Conservation (phyloP, 2,797 vertebrate genomes). For the Lithobates sylvaticus region DNA sequence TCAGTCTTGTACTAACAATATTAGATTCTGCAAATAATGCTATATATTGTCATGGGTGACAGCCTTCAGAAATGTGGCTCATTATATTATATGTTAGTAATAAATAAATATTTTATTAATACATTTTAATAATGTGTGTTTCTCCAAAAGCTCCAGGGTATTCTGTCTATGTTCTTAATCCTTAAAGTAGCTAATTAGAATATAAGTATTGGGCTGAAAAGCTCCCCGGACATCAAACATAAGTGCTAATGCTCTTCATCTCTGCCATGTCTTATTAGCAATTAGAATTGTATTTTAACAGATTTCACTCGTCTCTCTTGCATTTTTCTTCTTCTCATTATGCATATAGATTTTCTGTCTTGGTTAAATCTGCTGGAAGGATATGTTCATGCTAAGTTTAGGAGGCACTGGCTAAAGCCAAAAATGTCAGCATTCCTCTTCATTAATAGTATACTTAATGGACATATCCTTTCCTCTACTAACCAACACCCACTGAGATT, state of each 20-base stretch:
- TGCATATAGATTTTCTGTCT: constrained; percentile 50
- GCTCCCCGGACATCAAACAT: constrained; percentile 60
- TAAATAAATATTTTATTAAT: constrained; percentile 11
- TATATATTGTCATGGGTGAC: neutral
- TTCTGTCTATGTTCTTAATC: constrained; percentile 53
- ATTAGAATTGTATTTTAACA: constrained; percentile 59
- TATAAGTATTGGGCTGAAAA: constrained; percentile 58
- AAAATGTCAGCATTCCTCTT: neutral
- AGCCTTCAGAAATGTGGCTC: neutral
- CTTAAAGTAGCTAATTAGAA: constrained; percentile 62
- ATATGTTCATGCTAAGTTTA: neutral
- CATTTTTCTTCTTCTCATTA: constrained; percentile 36
- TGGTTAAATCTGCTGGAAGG: constrained; percentile 1
- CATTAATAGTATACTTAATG: neutral
- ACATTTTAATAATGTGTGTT: constrained; percentile 29
- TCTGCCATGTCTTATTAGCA: constrained; percentile 60
- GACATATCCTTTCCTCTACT: neutral
- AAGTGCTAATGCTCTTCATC: constrained; percentile 57
- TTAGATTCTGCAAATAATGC: neutral
- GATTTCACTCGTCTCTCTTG: constrained; percentile 44
- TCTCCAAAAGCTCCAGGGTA: constrained; percentile 26
- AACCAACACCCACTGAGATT: neutral
- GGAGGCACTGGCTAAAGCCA: neutral
- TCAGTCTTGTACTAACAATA: neutral
- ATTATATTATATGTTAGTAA: neutral